Base-by-base conservation (phyloP, 2,888 invertebrate species). In the Piscicola geometra region DNA sequence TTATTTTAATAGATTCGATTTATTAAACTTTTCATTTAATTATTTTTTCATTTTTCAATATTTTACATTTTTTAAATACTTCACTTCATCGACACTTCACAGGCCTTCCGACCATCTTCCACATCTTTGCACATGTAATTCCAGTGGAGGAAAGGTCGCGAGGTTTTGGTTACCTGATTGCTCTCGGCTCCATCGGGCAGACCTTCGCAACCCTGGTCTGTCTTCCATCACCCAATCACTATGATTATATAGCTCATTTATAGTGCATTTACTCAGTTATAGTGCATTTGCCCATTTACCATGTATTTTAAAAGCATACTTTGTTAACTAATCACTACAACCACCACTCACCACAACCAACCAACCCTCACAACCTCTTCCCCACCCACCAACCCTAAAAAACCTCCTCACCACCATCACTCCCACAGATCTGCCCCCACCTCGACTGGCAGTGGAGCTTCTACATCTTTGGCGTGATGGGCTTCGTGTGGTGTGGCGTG, bases 21-120 rank as follows among this genome's bases (percentile, higher is more conserved):
- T 32, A 21, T 21, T 25, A 3, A 33, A 9, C 18, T 30, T 33
- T n/a, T 28, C 3, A 33, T 67, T 67, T 9, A 67, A 67, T 33
- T 32, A 35, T 67, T 30, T 25, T 35, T 33, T 67, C 3, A 5
- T 2, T 3, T 12, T 67, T 47, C 12, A 71, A 60, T 73, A 50
- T n/a, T 64, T 1, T 18, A 47, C 12, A 9, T 73, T 56, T 35
- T 1, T n/a, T 25, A 32, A 64, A 25, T 32, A 33, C 72, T 56
- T 32, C 12, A n/a, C 1, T 35, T 21, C 12, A 56, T 25, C 41
- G 9, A 70, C n/a, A 64, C 28, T 47, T 79, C 86, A 5, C 82
- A 90, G 91, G 91, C 79, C 86, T 91, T 75, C 91, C 91, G 25
- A 91, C 91, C 75, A 90, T 91, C 81, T 91, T 90, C 85, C 90